Conservation (phyloP, 2,113 vertebrate species). For the Corythornis cristatus region DNA sequence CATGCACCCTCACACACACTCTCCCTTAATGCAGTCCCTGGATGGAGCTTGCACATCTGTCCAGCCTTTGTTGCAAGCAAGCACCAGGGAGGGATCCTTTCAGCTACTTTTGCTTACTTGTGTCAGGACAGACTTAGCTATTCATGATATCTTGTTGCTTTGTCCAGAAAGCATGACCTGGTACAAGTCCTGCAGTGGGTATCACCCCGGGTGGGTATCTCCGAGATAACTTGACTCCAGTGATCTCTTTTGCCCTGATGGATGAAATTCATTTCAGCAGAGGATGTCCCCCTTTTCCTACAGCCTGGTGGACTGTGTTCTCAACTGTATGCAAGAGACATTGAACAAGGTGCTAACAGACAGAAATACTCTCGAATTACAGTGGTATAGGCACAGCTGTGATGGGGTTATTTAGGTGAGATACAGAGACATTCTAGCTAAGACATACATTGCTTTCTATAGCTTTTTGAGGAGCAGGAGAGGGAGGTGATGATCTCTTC, state of each 20-base stretch:
- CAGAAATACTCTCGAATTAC: background rate
- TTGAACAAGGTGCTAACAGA: background rate
- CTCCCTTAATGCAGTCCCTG: rapidly evolving
- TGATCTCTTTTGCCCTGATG: background rate
- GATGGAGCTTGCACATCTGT: background rate
- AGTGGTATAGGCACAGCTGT: background rate
- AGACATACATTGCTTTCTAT: background rate
- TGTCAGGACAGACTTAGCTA: background rate
- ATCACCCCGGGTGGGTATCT: background rate
- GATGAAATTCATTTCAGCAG: background rate
- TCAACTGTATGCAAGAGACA: background rate
- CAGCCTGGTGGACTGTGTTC: background rate
- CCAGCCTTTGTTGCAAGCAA: background rate
- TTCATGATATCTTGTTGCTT: background rate
- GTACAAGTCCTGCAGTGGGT: background rate
- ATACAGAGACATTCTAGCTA: background rate
- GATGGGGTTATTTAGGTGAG: background rate
- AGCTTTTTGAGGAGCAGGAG: background rate
- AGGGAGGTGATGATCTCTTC: background rate
- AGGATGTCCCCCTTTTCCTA: background rate
- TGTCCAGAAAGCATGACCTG: background rate
- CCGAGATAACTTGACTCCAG: background rate
- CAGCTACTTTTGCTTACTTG: background rate
- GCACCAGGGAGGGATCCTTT: background rate
- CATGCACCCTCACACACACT: rapidly evolving